phyloP scores from a whole-genome alignment of 2,113 vertebrate genomes.

The Lethenteron reissneri region DNA sequence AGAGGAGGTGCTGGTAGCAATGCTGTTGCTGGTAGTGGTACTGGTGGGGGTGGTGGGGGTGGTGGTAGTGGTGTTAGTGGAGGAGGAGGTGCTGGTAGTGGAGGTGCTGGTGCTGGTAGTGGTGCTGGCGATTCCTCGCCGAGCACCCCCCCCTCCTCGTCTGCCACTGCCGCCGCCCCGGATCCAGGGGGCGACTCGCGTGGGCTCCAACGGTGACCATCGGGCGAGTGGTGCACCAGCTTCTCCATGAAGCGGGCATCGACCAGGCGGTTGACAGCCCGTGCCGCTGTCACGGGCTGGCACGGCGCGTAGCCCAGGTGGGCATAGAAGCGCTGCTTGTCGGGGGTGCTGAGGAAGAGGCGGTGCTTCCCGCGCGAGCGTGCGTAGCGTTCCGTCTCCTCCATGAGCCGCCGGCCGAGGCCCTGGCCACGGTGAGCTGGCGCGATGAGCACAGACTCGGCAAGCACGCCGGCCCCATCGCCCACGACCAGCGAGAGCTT shows the following conservation, averaged over 20 bases:
- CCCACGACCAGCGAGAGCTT: conserved; percentile 44
- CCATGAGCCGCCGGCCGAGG: conserved; percentile 57
- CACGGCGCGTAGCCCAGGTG: conserved; percentile 54
- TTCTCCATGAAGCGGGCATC: conserved; percentile 30
- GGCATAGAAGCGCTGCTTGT: conserved; percentile 66
- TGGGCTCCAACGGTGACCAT: too few species aligned
- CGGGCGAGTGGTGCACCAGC: conserved; percentile 15
- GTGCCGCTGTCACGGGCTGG: conserved; percentile 45
- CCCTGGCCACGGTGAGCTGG: conserved; percentile 42
- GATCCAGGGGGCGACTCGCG: too few species aligned
- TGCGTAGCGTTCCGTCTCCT: conserved; percentile 45
- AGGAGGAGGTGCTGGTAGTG: conserved; percentile 9
- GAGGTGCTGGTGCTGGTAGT: neutral
- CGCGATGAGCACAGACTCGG: conserved; percentile 70
- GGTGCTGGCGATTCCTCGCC: conserved; percentile 9
- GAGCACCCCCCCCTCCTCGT: too few species aligned
- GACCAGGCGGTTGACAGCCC: conserved; percentile 31
- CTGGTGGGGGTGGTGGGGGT: neutral
- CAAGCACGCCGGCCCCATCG: conserved; percentile 32
- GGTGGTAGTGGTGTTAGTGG: neutral
- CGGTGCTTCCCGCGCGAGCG: conserved; percentile 27
- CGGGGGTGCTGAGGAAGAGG: conserved; percentile 62
- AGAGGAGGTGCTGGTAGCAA: neutral
- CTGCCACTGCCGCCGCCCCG: too few species aligned
- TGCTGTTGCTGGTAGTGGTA: neutral